These are phyloP conservation scores for Poeciliopsis occidentalis DNA, from an alignment of 2,113 vertebrate species.

Conservation along the genomic window DNA sequence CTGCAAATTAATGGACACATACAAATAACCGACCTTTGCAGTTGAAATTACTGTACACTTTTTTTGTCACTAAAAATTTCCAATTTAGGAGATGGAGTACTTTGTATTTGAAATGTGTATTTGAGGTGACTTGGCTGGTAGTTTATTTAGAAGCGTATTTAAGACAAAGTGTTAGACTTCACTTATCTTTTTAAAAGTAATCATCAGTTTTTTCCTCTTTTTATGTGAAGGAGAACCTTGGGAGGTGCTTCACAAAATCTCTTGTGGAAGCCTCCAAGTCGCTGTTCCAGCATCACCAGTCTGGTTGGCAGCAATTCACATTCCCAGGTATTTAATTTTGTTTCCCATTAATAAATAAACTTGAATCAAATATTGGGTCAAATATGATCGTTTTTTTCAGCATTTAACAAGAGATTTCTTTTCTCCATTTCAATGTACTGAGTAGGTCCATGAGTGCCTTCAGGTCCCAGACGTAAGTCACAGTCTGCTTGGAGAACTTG, in stretches of 20 bases:
- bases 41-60: slow-evolving; percentile 1
- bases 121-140: background rate
- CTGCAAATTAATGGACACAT: background rate
- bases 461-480: slow-evolving; percentile 82
- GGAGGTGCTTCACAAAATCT: slow-evolving; percentile 78
- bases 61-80: background rate
- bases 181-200: background rate
- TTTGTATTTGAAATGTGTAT: background rate
- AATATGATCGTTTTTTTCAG: background rate
- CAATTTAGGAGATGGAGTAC: background rate
- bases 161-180: background rate
- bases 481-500: slow-evolving; percentile 80
- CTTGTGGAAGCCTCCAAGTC: slow-evolving; percentile 90
- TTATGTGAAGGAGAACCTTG: slow-evolving; percentile 84
- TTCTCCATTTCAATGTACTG: slow-evolving; percentile 13
- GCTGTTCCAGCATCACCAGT: slow-evolving; percentile 95
- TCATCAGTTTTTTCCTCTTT: slow-evolving; percentile 21
- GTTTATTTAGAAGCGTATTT: too few relatives aligned
- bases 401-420: background rate
- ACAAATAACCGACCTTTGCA: background rate
- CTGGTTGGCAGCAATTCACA: slow-evolving; percentile 87
- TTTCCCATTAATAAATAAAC: background rate
- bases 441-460: slow-evolving; percentile 84
- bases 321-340: slow-evolving; percentile 46
- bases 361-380: background rate